Evolutionary conservation across 2,888 invertebrate species (phyloP).

Genomic region (Achlya flavicornis): DNA sequence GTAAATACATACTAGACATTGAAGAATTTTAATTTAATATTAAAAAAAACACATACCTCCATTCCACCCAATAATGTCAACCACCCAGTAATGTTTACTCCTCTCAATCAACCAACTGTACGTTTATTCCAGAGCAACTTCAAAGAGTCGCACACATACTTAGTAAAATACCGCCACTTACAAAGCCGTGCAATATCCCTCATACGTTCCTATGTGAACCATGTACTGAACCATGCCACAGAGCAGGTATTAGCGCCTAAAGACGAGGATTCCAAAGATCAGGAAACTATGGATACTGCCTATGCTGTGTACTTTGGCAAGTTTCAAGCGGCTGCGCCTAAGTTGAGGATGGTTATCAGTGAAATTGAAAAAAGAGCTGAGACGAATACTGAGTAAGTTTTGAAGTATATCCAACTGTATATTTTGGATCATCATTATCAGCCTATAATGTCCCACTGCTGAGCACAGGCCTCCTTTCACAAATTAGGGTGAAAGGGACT

Average conservation of each 20-base stretch:
- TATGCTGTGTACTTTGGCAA: constrained; percentile 96
- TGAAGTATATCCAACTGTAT: no score
- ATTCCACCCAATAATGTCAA: neutral
- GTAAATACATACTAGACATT: no score
- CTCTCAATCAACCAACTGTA: constrained; percentile 12
- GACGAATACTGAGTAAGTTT: constrained; percentile 88
- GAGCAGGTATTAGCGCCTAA: constrained; percentile 86
- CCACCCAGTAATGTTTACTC: constrained; percentile 22
- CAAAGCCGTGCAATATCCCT: constrained; percentile 91
- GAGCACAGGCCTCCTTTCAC: no score
- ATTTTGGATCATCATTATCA: no score
- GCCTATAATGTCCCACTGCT: no score
- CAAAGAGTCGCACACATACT: constrained; percentile 93
- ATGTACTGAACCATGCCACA: constrained; percentile 90
- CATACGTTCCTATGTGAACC: constrained; percentile 91
- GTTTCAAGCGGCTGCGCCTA: constrained; percentile 95
- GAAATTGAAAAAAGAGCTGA: constrained; percentile 91
- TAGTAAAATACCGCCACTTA: constrained; percentile 93
- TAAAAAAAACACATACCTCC: no score
- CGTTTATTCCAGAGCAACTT: constrained; percentile 86
- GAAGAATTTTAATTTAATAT: no score
- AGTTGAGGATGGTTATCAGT: constrained; percentile 91
- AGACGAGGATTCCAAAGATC: constrained; percentile 55
- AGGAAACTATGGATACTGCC: constrained; percentile 85
- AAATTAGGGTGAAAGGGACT: no score